Base-by-base conservation (phyloP, 37 sponge, comb jelly and placozoan species). In the Bolinopsis microptera region DNA sequence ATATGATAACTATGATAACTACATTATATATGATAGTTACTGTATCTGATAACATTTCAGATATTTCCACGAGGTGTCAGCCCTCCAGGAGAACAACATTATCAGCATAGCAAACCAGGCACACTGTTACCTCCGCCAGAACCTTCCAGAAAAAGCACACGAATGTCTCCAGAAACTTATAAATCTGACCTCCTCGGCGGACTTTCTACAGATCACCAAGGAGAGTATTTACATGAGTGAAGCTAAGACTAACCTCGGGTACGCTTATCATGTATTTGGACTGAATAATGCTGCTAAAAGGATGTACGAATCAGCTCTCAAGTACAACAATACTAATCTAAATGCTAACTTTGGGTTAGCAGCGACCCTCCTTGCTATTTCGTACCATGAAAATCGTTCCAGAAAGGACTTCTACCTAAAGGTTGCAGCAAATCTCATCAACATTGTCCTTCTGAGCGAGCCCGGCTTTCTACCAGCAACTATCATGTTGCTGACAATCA, bases 181-280 rank as follows among this genome's bases (percentile, higher is more conserved):
- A 3, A 24, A 28, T 34, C 90, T 86, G 25, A 86, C 90, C 2
- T 38, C 90, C 25, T 41, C 61, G 1, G 13, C 90, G 1, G 61
- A 38, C 26, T 41, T 34, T 23, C 90, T 86, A 40, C 75, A 72
- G 75, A 28, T 72, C 13, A 39, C 90, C 23, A 34, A 16, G 48
- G 90, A 86, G 36, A 86, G 28, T 18, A 22, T 16, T 9, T 86
- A 34, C n/a, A 40, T 86, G 90, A 39, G 90, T 34, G 90, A 86
- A n/a, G 35, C 36, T 48, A 86, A 86, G 90, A 34, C 90, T 0
- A 38, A 86, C 90, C 61, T 86, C 30, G 90, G 90, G 8, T 86
- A 86, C 90, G 35, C 90, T 18, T 86, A 86, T 27, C 34, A 41
- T 30, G 35, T 86, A 48, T 40, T 86, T 9, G 90, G 90, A 36